Conservation (phyloP, 2,113 vertebrate species). For the Cyphomyrus discorhynchus region DNA sequence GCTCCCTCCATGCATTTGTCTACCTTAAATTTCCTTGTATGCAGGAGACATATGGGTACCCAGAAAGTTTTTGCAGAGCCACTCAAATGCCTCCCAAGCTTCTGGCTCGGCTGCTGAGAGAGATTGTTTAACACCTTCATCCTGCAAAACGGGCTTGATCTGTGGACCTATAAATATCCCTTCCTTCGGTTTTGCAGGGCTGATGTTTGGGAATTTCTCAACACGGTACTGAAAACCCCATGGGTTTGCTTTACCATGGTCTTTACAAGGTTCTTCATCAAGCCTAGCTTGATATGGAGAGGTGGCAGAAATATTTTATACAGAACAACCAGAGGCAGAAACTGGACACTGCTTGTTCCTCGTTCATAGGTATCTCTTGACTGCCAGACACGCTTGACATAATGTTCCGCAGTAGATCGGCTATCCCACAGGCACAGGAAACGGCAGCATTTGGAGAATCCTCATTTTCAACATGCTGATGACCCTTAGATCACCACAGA, state of each 20-base stretch:
- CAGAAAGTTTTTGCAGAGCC: background rate
- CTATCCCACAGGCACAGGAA: background rate
- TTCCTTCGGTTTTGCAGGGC: background rate
- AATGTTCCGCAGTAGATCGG: background rate
- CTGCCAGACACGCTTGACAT: background rate
- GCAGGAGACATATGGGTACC: background rate
- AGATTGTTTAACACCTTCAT: background rate
- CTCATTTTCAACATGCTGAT: background rate
- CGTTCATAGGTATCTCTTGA: background rate
- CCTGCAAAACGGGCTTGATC: background rate
- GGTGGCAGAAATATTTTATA: background rate
- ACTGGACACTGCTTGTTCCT: background rate
- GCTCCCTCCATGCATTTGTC: too few species aligned
- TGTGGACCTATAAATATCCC: background rate
- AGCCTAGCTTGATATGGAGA: background rate
- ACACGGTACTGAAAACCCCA: background rate
- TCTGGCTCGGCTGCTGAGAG: background rate
- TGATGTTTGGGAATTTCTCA: background rate
- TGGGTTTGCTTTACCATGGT: background rate
- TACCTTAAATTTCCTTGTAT: background rate
- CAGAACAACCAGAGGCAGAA: background rate
- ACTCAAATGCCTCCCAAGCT: background rate
- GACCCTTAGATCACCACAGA: background rate
- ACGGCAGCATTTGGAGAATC: background rate
- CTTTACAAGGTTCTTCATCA: background rate